Evolutionary conservation across 1,140 invertebrate genomes (phyloP), one percentile per base, ranked within the genome.

Genomic region (Atta colombica): DNA sequence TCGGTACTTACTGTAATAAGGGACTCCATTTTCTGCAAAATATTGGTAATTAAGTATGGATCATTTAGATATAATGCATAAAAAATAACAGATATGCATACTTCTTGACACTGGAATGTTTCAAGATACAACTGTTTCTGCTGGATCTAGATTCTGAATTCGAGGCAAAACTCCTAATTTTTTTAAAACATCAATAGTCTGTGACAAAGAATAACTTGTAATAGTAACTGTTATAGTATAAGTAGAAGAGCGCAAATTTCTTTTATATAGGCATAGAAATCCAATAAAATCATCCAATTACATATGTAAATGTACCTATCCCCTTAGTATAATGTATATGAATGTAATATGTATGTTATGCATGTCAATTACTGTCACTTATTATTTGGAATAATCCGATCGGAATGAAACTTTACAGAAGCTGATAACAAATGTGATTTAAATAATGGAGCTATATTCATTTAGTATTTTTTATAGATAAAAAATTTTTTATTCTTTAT

Each of bases 261-360:
- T 86, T 61, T 90, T 91, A 90, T 91, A 91, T 77, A 16, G 1
- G 10, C 49, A 51, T 8, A 12, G 1, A 88, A 35, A 88, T 88
- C 85, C 89, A 93, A 93, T 91, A 74, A 89, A 91, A 90, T 93
- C 89, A 94, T 94, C 91, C 81, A 92, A 94, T 95, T 92, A 93
- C 74, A 91, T 93, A 94, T 94, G 90, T 89, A 93, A 93, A 93
- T 94, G 31, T 86, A 75, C 31, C 16, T 74, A 66, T 75, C 71
- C 49, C n/a, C 74, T 69, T 78, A 82, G 8, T 31, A 77, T 68
- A 35, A 39, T 63, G 35, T 28, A 72, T 49, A 77, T 5, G 18
- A 35, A 61, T 61, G 25, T 18, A 85, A 45, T n/a, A 18, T 7
- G 2, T 2, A 16, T 39, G 18, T n/a, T 12, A 71, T 10, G 6